Base-by-base conservation (phyloP, 2,888 invertebrate genomes). In the Trachelus stipa region DNA sequence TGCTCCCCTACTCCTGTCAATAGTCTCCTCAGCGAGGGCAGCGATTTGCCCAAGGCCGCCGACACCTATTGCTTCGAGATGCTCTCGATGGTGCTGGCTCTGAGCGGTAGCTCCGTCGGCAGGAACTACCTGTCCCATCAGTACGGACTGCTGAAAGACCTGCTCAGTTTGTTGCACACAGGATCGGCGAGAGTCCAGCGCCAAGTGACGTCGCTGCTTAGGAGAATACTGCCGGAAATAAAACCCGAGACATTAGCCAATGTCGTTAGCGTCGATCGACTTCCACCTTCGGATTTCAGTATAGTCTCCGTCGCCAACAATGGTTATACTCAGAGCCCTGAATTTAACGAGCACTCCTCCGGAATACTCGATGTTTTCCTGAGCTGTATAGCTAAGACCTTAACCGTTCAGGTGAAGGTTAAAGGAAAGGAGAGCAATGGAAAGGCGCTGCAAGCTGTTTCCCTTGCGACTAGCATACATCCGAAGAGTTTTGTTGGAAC, bases 31-130 rank as follows among this genome's bases (percentile, higher is more conserved):
- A 91, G 91, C 56, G 91, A 90, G 40, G 92, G 92, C 81, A 92
- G 92, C 77, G 93, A 93, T 83, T 87, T 91, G 34, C 90, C 91
- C 3, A 94, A 93, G 88, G 92, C 92, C 79, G 92, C 93, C 3
- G 98, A 99, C 91, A 97, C 97, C n/a, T 99, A 98, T 91, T 98
- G 98, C 92, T 99, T 98, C 90, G 98, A 99, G 93, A 97, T 99
- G 97, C 92, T 99, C 34, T 98, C 98, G 6, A 96, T 98, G 96
- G 98, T 97, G 75, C 91, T 98, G 85, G 98, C 99, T 0, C 92
- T 99, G 71, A 98, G 98, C 82, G 98, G 98, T 4, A 98, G 98
- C 85, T 94, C 95, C 0, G 97, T 98, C 0, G 98, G 98, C 0
- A 93, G 98, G 37, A 95, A 96, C 1, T 98, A 98, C 91, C 92